Evolutionary conservation across 2,113 vertebrate genomes (phyloP).

Genomic region (human): DNA sequence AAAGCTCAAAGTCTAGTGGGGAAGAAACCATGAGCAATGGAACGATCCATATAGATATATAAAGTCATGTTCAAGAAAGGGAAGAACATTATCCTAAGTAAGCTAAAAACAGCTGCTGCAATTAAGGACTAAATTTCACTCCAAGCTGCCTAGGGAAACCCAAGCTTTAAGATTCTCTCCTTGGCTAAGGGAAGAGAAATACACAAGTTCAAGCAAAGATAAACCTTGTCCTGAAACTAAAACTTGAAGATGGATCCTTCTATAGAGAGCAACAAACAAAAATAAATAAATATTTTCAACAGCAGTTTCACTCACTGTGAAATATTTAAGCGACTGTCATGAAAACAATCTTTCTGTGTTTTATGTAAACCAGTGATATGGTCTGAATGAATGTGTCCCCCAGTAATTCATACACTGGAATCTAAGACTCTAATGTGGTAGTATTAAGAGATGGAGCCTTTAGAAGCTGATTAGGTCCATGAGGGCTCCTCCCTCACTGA

Average conservation of each 20-base stretch:
- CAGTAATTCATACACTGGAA: background rate
- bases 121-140: constrained; percentile 37
- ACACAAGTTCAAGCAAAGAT: background rate
- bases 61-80: constrained; percentile 32
- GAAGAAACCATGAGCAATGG: background rate
- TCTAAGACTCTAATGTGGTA: background rate
- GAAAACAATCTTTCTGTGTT: background rate
- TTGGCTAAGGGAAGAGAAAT: constrained; percentile 5
- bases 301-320: background rate
- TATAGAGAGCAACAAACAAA: background rate
- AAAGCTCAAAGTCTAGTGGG: background rate
- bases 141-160: constrained; percentile 39
- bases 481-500: background rate
- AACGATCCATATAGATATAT: constrained; percentile 11
- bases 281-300: background rate
- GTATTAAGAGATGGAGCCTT: background rate
- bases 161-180: constrained; percentile 31
- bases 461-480: too few relatives aligned
- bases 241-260: background rate
- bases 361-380: background rate
- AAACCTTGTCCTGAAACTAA: background rate
- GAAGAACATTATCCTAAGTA: constrained; percentile 17
- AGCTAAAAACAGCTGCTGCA: constrained; percentile 52
- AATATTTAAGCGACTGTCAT: background rate
- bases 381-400: background rate